Percentiles rank a stretch among this genome's conserved stretches.
Evolutionary conservation across 1,140 invertebrate species (phyloP).

Genomic region (Lysiphlebus fabarum): DNA sequence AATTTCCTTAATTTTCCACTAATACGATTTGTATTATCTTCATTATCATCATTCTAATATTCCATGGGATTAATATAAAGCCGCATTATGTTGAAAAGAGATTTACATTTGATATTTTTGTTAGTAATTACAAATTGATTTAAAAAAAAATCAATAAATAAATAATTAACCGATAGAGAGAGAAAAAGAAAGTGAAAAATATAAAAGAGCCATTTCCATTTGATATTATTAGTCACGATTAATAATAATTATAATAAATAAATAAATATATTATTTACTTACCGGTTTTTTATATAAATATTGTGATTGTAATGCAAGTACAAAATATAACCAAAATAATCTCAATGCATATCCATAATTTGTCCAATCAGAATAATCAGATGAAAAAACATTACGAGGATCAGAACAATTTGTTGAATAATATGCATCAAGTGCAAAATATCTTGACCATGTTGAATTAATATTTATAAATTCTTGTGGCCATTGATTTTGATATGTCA

Average conservation of each 20-base stretch:
- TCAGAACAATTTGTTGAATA: conserved; percentile 61
- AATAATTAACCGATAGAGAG: not conserved
- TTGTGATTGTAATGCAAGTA: conserved; percentile 68
- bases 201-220: no score
- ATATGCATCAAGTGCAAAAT: conserved; percentile 66
- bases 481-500: conserved; percentile 84
- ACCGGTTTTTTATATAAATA: conserved; percentile 69
- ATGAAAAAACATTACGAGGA: conserved; percentile 62
- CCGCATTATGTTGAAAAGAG: conserved; percentile 22
- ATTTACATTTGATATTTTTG: conserved; percentile 12
- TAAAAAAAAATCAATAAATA: not conserved
- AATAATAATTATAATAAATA: no score
- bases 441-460: conserved; percentile 68
- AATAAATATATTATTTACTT: conserved; percentile 34
- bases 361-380: conserved; percentile 62
- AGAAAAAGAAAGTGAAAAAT: no score
- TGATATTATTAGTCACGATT: no score
- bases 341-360: conserved; percentile 72
- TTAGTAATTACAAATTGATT: conserved; percentile 5
- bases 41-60: conserved; percentile 4
- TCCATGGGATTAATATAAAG: conserved; percentile 37
- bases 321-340: conserved; percentile 72
- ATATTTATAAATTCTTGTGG: conserved; percentile 69
- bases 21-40: conserved; percentile 42
- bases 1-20: conserved; percentile 47